Conservation (phyloP, 2,888 invertebrate genomes). For the Itoplectis maculator region DNA sequence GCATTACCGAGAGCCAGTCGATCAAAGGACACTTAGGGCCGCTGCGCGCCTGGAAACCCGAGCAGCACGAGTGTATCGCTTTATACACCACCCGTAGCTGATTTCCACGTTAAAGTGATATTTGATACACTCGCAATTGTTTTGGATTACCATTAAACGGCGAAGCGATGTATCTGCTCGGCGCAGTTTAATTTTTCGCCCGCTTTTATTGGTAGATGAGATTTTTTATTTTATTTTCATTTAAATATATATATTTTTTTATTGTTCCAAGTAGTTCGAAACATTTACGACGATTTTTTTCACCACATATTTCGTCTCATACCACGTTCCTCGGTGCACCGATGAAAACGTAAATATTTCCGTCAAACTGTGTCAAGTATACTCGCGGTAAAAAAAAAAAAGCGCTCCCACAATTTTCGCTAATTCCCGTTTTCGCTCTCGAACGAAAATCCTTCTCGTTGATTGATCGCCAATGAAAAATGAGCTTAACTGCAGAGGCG, state of each 20-base stretch:
- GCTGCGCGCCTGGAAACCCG: not conserved
- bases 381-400: no score
- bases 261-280: not conserved
- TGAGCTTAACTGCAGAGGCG: not conserved
- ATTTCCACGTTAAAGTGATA: not conserved
- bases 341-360: no score
- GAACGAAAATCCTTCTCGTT: no score
- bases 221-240: not conserved
- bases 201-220: not conserved
- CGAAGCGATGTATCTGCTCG: no score
- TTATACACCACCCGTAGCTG: not conserved
- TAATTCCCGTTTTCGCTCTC: no score
- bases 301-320: no score
- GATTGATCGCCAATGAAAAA: not conserved
- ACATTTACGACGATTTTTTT: not conserved
- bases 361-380: no score
- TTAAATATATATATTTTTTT: not conserved
- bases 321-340: no score
- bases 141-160: not conserved
- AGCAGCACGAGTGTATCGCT: not conserved
- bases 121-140: not conserved
- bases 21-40: slow-evolving; percentile 21
- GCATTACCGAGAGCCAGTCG: slow-evolving; percentile 21
- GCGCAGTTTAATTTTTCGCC: not conserved
- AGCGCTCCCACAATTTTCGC: no score